Base-by-base conservation (phyloP, 2,888 invertebrate species). In the Drosophila phalerata region DNA sequence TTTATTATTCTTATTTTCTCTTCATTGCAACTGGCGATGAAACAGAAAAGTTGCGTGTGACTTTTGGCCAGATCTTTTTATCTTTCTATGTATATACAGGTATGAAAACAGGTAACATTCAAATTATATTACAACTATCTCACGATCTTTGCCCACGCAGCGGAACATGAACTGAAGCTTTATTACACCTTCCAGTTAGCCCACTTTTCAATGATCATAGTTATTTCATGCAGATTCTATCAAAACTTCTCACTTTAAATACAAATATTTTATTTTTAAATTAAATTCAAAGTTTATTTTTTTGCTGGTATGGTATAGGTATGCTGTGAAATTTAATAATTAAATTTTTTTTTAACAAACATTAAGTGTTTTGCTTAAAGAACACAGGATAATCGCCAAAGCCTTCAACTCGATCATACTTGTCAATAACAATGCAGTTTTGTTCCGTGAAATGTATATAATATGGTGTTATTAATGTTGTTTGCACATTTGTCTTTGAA, bases 41-140 rank as follows among this genome's bases (percentile, higher is more conserved):
- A 62, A 49, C 17, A 19, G 19, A 47, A 65, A 63, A 60, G 48
- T 61, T 71, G 73, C 67, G 73, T 75, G 77, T 45, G 73, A 75
- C 53, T 73, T 75, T 75, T 73, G 53, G 22, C 32, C 45, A 77
- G 42, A 61, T 64, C 34, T 56, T 58, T 4, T 8, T 8, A 28
- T 68, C 42, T 38, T 8, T 42, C 56, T 63, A 22, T 52, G 45
- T 49, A 34, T 49, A 43, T 49, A 9, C 5, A 37, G 9, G 30
- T 37, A n/a, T 1, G 5, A n/a, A 38, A 38, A n/a, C n/a, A 6
- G 47, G 30, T 30, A 11, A 53, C 25, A 42, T 17, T 42, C 42
- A 32, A 19, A 77, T 52, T 10, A 34, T 62, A 68, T 56, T 42
- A 42, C 40, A 57, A 63, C 60, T 75, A 73, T 75, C 75, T 73